Evolutionary conservation across 2,888 invertebrate genomes (phyloP), one percentile per base, ranked within the genome.

Genomic region (Erebia palarica): DNA sequence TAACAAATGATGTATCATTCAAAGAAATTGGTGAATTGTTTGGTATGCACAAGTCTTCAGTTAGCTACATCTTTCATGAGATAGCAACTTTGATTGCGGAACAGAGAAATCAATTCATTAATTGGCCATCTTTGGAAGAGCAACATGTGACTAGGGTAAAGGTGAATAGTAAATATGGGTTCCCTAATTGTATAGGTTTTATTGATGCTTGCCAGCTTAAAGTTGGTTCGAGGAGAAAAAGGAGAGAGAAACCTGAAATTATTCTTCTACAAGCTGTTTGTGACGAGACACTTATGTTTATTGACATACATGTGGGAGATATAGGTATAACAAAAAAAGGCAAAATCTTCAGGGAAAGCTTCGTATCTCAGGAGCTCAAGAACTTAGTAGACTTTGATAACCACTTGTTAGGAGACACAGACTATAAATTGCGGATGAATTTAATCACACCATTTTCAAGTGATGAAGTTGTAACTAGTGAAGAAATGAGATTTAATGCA

Each of bases 401-500:
- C 77, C 93, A 93, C 74, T 85, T 93, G 73, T 78, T 93, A 65
- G 93, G 91, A 16, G 88, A 89, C 76, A 83, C 87, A 47, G 86
- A 90, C 66, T 92, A 92, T 78, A 92, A 86, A 77, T 79, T 92
- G 58, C 80, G 79, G 74, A 89, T 86, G 68, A 91, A 90, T 78
- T 79, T 93, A 70, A 87, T 93, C 7, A 92, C 89, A 69, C 92
- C 93, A 59, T 93, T 87, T 80, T 83, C 87, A 21, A 86, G 86
- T 80, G 90, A 90, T 73, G 90, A 92, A 73, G 73, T 91, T 60
- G 77, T 92, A 64, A 91, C 91, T 55, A 86, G 82, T 79, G 93
- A 93, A 78, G 92, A 93, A 78, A 91, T 91, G 85, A 92, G 89
- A 77, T 92, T 90, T 75, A 93, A 93, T 84, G 90, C 92, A 75